Evolutionary conservation across 2,797 vertebrate species (phyloP), one percentile per base, ranked within the genome.

Genomic region (Vultur gryphus): DNA sequence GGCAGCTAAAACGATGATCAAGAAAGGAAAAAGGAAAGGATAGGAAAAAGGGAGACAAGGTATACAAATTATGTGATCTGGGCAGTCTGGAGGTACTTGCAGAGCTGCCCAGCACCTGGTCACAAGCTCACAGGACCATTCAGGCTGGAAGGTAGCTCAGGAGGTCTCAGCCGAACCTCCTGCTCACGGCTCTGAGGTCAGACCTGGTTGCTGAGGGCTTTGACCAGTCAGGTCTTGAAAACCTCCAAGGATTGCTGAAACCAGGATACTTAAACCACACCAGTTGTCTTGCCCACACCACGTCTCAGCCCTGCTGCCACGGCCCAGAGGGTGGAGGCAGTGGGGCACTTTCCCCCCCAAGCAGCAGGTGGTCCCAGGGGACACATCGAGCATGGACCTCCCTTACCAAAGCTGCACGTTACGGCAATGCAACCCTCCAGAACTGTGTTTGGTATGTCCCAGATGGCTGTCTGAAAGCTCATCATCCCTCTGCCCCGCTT

Each of bases 241-340:
- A 46, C 11, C 13, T n/a, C 10, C 43, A 39, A 43, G 11, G 18
- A 55, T 15, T 23, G 3, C 26, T 8, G 1, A 20, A n/a, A n/a
- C 6, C 61, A 81, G 39, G 20, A 46, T 62, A 10, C 25, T 44
- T 43, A 64, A 87, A 29, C 9, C 13, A 7, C 13, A 4, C 4
- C 1, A 2, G 5, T 43, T 43, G 24, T 51, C n/a, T 48, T n/a
- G 3, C 37, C 41, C 17, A 31, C 25, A 16, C 8, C 16, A 31
- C 0, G 1, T 58, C 28, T 71, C 48, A 41, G 25, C 25, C 0
- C 1, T 55, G n/a, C 49, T 39, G 13, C 44, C 66, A 21, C 1
- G 2, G 43, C 33, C 43, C 5, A 1, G 48, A 19, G 44, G 21
- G 39, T 33, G 61, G 31, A 87, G 55, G 39, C 18, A 15, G 14